Evolutionary conservation across 2,113 vertebrate species (phyloP), one percentile per base, ranked within the genome.

Genomic region (Geococcyx californianus): DNA sequence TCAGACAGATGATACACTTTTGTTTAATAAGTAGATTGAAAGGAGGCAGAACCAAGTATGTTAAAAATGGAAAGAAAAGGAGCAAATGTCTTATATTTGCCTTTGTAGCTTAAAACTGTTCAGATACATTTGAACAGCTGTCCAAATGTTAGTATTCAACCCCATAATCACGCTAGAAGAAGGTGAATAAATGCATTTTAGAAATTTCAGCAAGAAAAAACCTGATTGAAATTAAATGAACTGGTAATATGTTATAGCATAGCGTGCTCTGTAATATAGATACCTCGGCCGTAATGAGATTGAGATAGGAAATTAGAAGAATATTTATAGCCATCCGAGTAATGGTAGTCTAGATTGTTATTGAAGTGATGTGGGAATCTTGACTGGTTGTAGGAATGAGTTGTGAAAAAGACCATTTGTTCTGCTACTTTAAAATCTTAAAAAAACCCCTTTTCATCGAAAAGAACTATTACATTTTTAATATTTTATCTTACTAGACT

Each of bases 71-170:
- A 29, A 80, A 69, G 49, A 72, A 84, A 60, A 81, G 23, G 44
- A 88, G 23, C 75, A n/a, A 85, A 84, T 85, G 70, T 84, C 69
- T 64, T 67, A 59, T 79, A 33, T 84, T 94, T 92, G 42, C 66
- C 91, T 77, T 95, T 80, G 59, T 82, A 93, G 56, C 85, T 95
- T 84, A 52, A 82, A 90, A n/a, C 62, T 68, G 59, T 55, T 93
- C 84, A 90, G 47, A 66, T 74, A 36, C 44, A 44, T 96, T 89
- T 91, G 67, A 90, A 96, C 64, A 90, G 20, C 90, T 94, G 82
- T 84, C 54, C 52, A 85, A 90, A 92, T 80, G 77, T 74, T 96
- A 69, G n/a, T 69, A 73, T 93, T 92, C 44, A 95, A 84, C n/a
- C 28, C n/a, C 33, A 92, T 92, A 87, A 91, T 95, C 83, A 81